A percentile compares a stretch with the other conserved stretches of the same genome.
These are phyloP conservation scores for Heliconius aoede DNA, from an alignment of 2,888 invertebrate genomes.

Conservation along the genomic window DNA sequence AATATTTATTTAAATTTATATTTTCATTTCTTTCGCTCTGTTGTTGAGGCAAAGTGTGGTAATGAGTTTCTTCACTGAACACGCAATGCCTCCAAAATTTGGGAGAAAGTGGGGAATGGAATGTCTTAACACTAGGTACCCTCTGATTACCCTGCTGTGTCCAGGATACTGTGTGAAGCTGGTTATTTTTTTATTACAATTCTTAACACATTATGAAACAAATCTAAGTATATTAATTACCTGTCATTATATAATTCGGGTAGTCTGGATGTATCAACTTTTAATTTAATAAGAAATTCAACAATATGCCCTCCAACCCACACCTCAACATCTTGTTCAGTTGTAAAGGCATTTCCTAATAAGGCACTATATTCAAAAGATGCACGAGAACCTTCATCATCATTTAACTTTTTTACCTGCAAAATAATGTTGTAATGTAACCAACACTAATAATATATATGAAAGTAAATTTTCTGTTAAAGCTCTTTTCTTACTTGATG, in stretches of 20 bases:
- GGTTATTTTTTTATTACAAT: too few species aligned
- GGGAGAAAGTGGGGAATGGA: too few species aligned
- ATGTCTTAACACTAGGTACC: too few species aligned
- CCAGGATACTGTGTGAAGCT: too few species aligned
- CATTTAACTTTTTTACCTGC: slow-evolving; percentile 75
- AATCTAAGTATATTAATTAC: slow-evolving; percentile 51
- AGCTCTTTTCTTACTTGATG: slow-evolving; percentile 80
- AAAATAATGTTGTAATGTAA: neutral
- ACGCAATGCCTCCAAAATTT: too few species aligned
- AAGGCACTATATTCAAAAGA: slow-evolving; percentile 86
- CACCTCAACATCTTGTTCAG: slow-evolving; percentile 86
- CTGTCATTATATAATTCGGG: slow-evolving; percentile 83
- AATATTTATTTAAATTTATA: too few species aligned
- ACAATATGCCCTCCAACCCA: slow-evolving; percentile 84
- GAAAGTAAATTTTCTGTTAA: slow-evolving; percentile 8
- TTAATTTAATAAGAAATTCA: slow-evolving; percentile 86
- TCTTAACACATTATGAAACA: too few species aligned
- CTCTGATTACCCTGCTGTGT: too few species aligned
- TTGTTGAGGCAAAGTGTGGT: too few species aligned
- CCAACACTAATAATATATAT: neutral
- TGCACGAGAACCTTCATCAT: slow-evolving; percentile 82
- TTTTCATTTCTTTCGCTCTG: too few species aligned
- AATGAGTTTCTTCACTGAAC: too few species aligned
- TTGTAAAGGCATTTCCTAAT: slow-evolving; percentile 78
- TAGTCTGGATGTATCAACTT: slow-evolving; percentile 85